These are phyloP conservation scores for Drosophila suzukii DNA, from an alignment of 1,140 invertebrate genomes.

Conservation along the genomic window DNA sequence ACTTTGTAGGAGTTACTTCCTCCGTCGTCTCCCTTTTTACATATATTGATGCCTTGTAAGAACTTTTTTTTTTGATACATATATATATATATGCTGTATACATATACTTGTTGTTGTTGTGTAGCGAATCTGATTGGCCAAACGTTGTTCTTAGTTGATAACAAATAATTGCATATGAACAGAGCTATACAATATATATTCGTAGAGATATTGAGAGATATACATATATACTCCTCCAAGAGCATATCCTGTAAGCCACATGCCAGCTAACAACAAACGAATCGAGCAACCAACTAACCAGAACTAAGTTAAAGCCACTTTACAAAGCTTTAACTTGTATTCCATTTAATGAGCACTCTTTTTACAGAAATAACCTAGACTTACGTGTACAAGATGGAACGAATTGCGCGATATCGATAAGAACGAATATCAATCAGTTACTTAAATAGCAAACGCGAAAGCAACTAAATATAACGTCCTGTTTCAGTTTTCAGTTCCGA, in stretches of 20 bases:
- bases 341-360: conserved; percentile 60
- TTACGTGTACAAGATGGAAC: conserved; percentile 5
- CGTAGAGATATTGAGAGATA: conserved; percentile 14
- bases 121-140: conserved; percentile 58
- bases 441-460: conserved; percentile 43
- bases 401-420: not conserved
- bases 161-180: conserved; percentile 18
- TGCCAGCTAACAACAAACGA: conserved; percentile 45
- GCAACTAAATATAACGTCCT: conserved; percentile 8
- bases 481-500: conserved; percentile 7
- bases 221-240: conserved; percentile 14
- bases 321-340: conserved; percentile 65
- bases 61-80: conserved; percentile 11
- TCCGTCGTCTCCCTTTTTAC: not conserved
- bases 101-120: conserved; percentile 44
- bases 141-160: conserved; percentile 53
- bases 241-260: conserved; percentile 43
- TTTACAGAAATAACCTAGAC: conserved; percentile 29
- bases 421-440: conserved; percentile 55
- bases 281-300: conserved; percentile 20
- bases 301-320: conserved; percentile 51
- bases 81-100: conserved; percentile 7
- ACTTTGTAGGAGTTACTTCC: not conserved
- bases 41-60: conserved; percentile 35
- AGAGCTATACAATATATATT: conserved; percentile 31